phyloP scores from a whole-genome alignment of 2,113 vertebrate genomes.

The Corythaeola cristata region DNA sequence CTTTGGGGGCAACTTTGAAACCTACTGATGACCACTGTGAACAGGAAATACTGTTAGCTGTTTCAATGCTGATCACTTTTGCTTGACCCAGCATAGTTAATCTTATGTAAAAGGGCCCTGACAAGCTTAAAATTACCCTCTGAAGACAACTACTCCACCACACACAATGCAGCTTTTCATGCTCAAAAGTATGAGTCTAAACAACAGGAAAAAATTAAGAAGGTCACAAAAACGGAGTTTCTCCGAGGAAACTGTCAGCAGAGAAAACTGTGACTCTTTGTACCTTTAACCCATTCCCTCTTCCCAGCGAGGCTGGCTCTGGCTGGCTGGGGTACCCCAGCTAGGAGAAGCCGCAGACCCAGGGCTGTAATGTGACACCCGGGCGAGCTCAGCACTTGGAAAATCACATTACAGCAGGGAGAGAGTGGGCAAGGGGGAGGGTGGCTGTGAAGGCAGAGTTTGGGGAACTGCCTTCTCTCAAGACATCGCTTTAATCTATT shows the following conservation, averaged over 20 bases:
- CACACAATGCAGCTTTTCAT: neutral
- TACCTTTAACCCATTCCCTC: neutral
- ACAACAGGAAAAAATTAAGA: neutral
- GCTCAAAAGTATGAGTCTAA: neutral
- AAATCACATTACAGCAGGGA: slow-evolving; percentile 43
- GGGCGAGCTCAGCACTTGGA: slow-evolving; percentile 4
- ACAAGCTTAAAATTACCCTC: neutral
- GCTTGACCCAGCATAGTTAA: slow-evolving; percentile 2
- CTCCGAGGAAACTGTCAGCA: neutral
- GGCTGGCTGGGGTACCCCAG: neutral
- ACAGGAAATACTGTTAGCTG: neutral
- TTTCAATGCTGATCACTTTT: neutral
- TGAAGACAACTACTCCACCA: neutral
- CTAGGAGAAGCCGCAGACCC: neutral
- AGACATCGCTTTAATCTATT: neutral
- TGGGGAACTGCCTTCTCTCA: slow-evolving; percentile 20
- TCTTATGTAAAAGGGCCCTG: neutral
- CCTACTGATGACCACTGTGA: neutral
- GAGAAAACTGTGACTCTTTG: neutral
- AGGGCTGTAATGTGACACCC: slow-evolving; percentile 33
- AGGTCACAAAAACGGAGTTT: neutral
- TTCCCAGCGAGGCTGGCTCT: neutral
- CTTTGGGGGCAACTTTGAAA: slow-evolving; percentile 20
- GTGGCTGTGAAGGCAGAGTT: neutral
- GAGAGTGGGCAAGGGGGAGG: slow-evolving; percentile 16